These are phyloP conservation scores for human DNA, from an alignment of 2,113 vertebrate genomes.

Conservation along the genomic window DNA sequence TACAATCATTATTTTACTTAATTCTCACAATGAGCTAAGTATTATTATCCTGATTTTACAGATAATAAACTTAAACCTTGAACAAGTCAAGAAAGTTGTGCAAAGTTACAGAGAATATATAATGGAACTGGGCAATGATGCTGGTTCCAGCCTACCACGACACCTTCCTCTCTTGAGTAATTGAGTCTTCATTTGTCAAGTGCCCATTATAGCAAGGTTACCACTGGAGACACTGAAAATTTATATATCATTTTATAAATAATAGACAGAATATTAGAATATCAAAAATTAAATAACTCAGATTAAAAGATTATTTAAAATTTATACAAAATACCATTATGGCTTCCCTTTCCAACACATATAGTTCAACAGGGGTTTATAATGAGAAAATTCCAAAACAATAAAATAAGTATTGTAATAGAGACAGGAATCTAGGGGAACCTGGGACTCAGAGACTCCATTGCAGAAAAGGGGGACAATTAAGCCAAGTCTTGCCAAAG, in stretches of 20 bases:
- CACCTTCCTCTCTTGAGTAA: not conserved
- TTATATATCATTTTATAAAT: not conserved
- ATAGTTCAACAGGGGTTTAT: not conserved
- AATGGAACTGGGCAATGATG: not conserved
- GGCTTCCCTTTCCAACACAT: not conserved
- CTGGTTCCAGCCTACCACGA: not conserved
- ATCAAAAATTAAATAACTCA: not conserved
- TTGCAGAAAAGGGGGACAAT: not conserved
- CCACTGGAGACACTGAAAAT: not conserved
- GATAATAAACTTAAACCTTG: conserved; percentile 60
- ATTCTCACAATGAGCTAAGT: conserved; percentile 32
- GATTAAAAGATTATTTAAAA: not conserved
- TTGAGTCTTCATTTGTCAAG: not conserved
- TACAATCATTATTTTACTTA: conserved; percentile 56
- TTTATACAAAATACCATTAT: not conserved
- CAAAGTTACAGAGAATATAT: not conserved
- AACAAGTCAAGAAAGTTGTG: conserved; percentile 34
- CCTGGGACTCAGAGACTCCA: not conserved
- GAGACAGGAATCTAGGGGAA: not conserved
- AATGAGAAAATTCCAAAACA: not conserved
- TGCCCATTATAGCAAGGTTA: not conserved
- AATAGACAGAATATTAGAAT: not conserved
- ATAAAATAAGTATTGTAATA: not conserved
- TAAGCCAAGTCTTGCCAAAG: not conserved
- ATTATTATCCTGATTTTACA: conserved; percentile 52